Evolutionary conservation across 2,888 invertebrate genomes (phyloP), one percentile per base, ranked within the genome.

Genomic region (Eledona agricola): DNA sequence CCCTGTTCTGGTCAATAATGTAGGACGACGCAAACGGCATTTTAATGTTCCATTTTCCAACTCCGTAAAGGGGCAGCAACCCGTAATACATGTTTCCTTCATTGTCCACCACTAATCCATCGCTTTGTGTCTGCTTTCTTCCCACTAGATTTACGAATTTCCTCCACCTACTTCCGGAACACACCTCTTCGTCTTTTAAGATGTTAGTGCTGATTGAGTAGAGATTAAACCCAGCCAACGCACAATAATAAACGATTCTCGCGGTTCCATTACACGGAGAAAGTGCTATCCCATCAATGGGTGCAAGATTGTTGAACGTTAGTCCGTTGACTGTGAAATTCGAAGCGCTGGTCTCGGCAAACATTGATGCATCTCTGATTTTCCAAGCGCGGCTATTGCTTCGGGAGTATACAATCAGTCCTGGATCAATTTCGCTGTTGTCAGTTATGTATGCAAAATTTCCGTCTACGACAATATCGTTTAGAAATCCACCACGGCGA

Each of bases 281-380:
- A 3, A 89, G 74, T 1, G 88, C 88, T 34, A 89, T 86, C 2
- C 88, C 88, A 66, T 88, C 85, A 43, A 89, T 80, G 63, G 84
- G 80, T n/a, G 83, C 79, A 0, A 82, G 78, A 28, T 80, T 75
- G 47, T 78, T 79, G 9, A 83, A 76, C 6, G 74, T 76, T 1
- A 81, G 79, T 31, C 82, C 51, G 12, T 64, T 81, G 23, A 87
- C 80, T 57, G 80, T 78, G 75, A 87, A 85, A 45, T 79, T 72
- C 0, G 81, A 74, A 0, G 85, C 85, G 23, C 83, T 81, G 0
- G 76, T 59, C 34, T 81, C 80, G 1, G 84, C 81, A 49, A 77
- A 79, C 88, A 89, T 89, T 1, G 86, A 82, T 13, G 75, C 74
- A 63, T 86, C 84, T 3, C 83, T 80, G 31, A 86, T 70, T 71